Percentiles rank a stretch among this genome's conserved stretches.
phyloP scores from a whole-genome alignment of 2,113 vertebrate species.

The Centropus bengalensis region DNA sequence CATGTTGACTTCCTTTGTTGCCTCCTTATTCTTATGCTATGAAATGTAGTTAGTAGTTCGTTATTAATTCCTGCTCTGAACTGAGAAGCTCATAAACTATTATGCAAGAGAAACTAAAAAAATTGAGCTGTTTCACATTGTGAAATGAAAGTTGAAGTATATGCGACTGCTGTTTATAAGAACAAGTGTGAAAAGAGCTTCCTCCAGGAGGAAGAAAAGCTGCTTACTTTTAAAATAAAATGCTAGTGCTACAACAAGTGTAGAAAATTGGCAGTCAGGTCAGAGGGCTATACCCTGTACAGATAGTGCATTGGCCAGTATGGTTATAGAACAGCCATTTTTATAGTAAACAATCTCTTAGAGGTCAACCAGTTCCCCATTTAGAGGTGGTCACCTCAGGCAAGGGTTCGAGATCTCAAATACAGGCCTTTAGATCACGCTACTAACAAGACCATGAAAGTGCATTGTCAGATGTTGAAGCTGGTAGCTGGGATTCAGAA shows the following conservation, averaged over 20 bases:
- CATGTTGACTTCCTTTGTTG: background rate
- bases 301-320: rapidly evolving
- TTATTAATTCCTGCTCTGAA: background rate
- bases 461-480: background rate
- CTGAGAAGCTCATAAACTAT: background rate
- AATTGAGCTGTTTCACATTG: background rate
- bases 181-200: background rate
- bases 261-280: background rate
- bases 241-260: background rate
- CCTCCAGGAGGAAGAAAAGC: background rate
- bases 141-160: background rate
- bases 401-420: background rate
- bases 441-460: background rate
- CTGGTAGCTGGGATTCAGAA: background rate
- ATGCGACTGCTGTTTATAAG: background rate
- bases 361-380: background rate
- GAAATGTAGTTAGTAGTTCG: background rate
- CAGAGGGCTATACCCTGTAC: background rate
- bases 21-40: background rate
- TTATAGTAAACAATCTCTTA: background rate
- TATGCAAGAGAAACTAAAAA: background rate
- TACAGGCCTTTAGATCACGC: background rate
- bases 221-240: background rate
- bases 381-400: background rate
- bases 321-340: background rate